A percentile compares a stretch with the other conserved stretches of the same genome.
These are phyloP conservation scores for Gouania willdenowi DNA, from an alignment of 2,797 vertebrate species.

Conservation along the genomic window DNA sequence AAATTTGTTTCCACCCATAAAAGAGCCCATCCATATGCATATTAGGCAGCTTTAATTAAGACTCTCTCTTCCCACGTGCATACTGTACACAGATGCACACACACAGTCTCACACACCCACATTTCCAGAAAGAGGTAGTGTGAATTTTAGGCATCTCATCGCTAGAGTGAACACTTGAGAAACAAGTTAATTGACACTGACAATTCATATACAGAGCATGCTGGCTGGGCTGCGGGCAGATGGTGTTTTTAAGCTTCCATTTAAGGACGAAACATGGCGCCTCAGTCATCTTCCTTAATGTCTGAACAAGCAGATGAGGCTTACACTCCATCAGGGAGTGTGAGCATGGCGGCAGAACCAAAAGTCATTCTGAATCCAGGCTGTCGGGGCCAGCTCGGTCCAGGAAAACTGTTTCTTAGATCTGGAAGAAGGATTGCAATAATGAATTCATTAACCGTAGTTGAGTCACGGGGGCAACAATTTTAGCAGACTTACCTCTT, in stretches of 20 bases:
- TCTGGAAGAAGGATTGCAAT: too few species aligned
- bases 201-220: constrained; percentile 62
- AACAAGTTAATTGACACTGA: constrained; percentile 71
- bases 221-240: constrained; percentile 65
- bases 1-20: constrained; percentile 74
- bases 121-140: constrained; percentile 56
- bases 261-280: constrained; percentile 27
- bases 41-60: constrained; percentile 75
- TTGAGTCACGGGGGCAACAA: too few species aligned
- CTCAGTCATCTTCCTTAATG: constrained; percentile 14
- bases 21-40: constrained; percentile 65
- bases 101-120: constrained; percentile 13
- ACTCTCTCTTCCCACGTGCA: constrained; percentile 37
- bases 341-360: not conserved
- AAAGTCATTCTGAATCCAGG: not conserved
- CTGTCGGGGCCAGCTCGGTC: not conserved
- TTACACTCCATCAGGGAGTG: not conserved
- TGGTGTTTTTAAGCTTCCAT: constrained; percentile 62
- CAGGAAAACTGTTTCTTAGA: not conserved
- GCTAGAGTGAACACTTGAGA: constrained; percentile 59
- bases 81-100: constrained; percentile 33
- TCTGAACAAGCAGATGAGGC: constrained; percentile 1
- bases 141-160: constrained; percentile 51
- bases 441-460: too few species aligned
- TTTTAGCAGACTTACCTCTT: too few species aligned